These are phyloP conservation scores for Babyrousa celebensis DNA, from an alignment of 2,797 vertebrate species.

Conservation along the genomic window DNA sequence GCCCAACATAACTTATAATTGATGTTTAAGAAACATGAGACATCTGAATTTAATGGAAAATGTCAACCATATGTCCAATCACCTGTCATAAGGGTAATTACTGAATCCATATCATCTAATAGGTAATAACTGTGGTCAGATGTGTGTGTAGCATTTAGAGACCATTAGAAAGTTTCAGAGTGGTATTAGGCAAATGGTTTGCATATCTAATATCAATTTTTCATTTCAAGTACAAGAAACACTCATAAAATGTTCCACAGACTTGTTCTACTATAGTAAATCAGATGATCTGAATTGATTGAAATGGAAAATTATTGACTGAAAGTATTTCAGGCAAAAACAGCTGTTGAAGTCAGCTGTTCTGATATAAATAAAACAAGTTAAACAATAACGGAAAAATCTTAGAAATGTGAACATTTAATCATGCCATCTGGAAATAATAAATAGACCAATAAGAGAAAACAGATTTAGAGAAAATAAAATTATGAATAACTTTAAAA, in stretches of 20 bases:
- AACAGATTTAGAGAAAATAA: slow-evolving; percentile 66
- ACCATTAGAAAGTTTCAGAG: slow-evolving; percentile 31
- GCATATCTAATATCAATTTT: background rate
- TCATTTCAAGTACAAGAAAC: slow-evolving; percentile 42
- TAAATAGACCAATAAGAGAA: slow-evolving; percentile 74
- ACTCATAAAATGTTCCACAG: slow-evolving; percentile 18
- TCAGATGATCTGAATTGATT: slow-evolving; percentile 70
- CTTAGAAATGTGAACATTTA: slow-evolving; percentile 72
- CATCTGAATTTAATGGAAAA: slow-evolving; percentile 6
- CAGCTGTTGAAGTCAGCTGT: slow-evolving; percentile 77
- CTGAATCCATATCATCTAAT: background rate
- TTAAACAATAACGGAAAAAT: slow-evolving; percentile 59
- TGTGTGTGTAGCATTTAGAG: background rate
- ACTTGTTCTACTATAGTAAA: slow-evolving; percentile 68
- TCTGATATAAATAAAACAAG: slow-evolving; percentile 81
- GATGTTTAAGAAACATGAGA: background rate
- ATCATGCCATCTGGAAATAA: slow-evolving; percentile 77
- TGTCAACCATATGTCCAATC: background rate
- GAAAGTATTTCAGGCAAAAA: slow-evolving; percentile 73
- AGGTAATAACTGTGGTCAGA: background rate
- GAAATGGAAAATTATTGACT: slow-evolving; percentile 77
- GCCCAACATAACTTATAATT: background rate
- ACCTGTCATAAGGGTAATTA: background rate
- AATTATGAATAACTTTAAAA: slow-evolving; percentile 60
- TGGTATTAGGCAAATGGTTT: background rate